Percentiles rank a stretch among this genome's conserved stretches.
These are phyloP conservation scores for Octomys mimax DNA, from an alignment of 2,797 vertebrate genomes.

Conservation along the genomic window DNA sequence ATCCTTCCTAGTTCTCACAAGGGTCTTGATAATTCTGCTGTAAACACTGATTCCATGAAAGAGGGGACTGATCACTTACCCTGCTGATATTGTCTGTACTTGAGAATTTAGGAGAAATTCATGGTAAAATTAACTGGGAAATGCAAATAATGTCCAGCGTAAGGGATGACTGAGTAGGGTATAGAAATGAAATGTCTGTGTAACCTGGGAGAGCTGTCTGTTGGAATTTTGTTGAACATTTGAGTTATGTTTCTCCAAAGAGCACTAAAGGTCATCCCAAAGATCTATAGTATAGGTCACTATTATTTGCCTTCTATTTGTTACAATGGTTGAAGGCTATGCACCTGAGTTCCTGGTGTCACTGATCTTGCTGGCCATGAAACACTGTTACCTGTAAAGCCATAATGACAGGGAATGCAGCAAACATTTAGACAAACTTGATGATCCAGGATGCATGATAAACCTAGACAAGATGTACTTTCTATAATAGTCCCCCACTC, in stretches of 20 bases:
- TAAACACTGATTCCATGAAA: constrained; percentile 54
- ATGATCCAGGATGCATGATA: not conserved
- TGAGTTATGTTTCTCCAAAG: not conserved
- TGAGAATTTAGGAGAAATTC: constrained; percentile 45
- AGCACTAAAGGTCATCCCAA: not conserved
- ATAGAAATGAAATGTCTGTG: not conserved
- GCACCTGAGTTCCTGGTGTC: not conserved
- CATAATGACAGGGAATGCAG: not conserved
- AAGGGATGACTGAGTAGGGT: not conserved
- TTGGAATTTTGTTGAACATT: not conserved
- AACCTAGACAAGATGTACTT: not conserved
- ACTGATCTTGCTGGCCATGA: not conserved
- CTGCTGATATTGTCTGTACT: not conserved
- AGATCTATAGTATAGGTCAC: not conserved
- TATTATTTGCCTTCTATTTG: not conserved
- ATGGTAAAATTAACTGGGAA: not conserved
- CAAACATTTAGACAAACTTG: not conserved
- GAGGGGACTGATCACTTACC: not conserved
- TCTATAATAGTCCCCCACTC: not conserved
- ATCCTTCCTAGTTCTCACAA: constrained; percentile 21
- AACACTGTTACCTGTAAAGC: not conserved
- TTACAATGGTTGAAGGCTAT: not conserved
- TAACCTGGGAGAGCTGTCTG: not conserved
- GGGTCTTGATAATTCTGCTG: constrained; percentile 21
- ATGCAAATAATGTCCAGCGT: not conserved